Evolutionary conservation across 1,140 invertebrate genomes (phyloP).

Genomic region (Brachionus rubens): DNA sequence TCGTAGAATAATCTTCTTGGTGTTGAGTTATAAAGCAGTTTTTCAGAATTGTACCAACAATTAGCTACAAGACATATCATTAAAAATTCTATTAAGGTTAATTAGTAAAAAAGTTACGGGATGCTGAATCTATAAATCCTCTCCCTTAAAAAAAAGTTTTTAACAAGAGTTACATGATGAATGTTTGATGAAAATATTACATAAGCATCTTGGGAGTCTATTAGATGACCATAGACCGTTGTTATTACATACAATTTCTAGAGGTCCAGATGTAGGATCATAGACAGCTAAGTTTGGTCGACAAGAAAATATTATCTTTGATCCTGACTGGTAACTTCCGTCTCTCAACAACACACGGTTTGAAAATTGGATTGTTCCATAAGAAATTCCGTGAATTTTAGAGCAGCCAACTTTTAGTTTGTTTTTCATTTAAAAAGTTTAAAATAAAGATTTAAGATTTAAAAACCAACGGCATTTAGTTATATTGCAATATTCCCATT

Average conservation of each 20-base stretch:
- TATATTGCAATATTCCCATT: conserved; percentile 17
- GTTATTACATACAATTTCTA: background rate
- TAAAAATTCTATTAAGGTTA: too few species aligned
- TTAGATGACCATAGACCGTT: background rate
- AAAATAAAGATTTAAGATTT: too few species aligned
- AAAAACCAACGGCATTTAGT: conserved; percentile 31
- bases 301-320: conserved; percentile 2
- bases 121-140: background rate
- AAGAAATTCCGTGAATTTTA: conserved; percentile 14
- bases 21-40: background rate
- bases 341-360: background rate
- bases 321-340: background rate
- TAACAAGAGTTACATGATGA: background rate
- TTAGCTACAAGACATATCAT: conserved; percentile 4
- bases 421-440: background rate
- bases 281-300: background rate
- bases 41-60: conserved; percentile 7
- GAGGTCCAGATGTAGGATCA: background rate
- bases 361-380: background rate
- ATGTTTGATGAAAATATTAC: background rate
- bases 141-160: background rate
- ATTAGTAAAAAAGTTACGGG: background rate
- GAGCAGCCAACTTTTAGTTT: conserved; percentile 12
- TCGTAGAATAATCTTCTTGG: background rate
- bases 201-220: conserved; percentile 20